phyloP scores from a whole-genome alignment of 92 coral and sea anemone species.

The Siderastrea radians region DNA sequence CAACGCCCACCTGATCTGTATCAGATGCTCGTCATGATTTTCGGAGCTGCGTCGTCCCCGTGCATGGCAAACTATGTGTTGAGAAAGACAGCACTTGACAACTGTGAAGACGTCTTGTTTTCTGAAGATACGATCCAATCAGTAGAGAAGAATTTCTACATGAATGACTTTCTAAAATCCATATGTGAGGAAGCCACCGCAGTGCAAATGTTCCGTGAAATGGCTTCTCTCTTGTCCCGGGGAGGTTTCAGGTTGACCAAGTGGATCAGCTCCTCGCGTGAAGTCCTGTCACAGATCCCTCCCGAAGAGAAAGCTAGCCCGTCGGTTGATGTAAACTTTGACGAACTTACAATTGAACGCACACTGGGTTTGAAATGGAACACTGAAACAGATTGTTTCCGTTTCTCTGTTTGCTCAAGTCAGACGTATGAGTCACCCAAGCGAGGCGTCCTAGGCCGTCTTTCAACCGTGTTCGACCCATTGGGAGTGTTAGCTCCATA shows the following conservation, averaged over 20 bases:
- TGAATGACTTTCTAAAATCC: conserved; percentile 69
- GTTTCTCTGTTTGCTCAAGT: conserved; percentile 37
- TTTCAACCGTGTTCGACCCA: conserved; percentile 67
- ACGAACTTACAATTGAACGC: conserved; percentile 72
- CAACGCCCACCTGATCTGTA: conserved; percentile 70
- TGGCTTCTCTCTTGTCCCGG: conserved; percentile 29
- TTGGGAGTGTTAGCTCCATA: conserved; percentile 61
- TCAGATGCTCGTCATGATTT: conserved; percentile 71
- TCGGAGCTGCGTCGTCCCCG: conserved; percentile 82
- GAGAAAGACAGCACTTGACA: conserved; percentile 74
- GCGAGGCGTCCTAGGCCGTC: conserved; percentile 52
- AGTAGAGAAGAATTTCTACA: conserved; percentile 62
- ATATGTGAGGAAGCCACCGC: conserved; percentile 60
- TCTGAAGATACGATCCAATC: conserved; percentile 45
- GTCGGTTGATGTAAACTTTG: conserved; percentile 32
- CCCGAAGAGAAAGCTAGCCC: conserved; percentile 50
- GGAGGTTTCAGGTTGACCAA: conserved; percentile 51
- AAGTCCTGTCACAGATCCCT: conserved; percentile 25
- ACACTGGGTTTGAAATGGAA: conserved; percentile 72
- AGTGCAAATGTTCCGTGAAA: conserved; percentile 15
- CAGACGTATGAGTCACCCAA: conserved; percentile 36
- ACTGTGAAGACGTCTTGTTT: conserved; percentile 43
- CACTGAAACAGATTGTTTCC: conserved; percentile 73
- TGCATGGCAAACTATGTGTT: conserved; percentile 76
- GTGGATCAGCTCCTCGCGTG: conserved; percentile 59